phyloP scores from a whole-genome alignment of 2,888 invertebrate genomes.

The Agonopterix subpropinquella region DNA sequence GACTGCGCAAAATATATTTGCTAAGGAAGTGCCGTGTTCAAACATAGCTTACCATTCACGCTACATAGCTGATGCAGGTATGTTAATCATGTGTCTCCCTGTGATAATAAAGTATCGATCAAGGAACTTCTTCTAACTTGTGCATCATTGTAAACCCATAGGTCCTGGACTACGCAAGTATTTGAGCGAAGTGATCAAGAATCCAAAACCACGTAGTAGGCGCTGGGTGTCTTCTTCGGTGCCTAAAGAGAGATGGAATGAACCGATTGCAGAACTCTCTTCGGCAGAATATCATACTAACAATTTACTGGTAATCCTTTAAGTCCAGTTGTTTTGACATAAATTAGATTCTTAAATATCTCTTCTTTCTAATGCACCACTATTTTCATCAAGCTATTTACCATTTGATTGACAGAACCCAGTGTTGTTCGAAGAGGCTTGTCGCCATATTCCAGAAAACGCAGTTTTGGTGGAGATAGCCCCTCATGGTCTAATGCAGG shows the following conservation, averaged over 20 bases:
- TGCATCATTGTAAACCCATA: conserved; percentile 8
- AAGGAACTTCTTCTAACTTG: no score
- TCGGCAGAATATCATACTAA: conserved; percentile 92
- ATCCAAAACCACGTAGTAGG: conserved; percentile 78
- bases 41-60: conserved; percentile 89
- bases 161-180: conserved; percentile 68
- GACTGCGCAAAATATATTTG: conserved; percentile 27
- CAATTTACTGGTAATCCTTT: conserved; percentile 78
- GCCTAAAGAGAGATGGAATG: conserved; percentile 59
- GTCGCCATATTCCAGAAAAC: no score
- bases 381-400: no score
- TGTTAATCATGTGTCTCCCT: not conserved
- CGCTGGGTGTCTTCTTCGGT: conserved; percentile 92
- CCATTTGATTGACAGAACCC: no score
- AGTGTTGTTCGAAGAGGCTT: no score
- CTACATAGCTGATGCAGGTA: conserved; percentile 77
- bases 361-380: conserved; percentile 40
- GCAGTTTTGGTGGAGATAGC: no score
- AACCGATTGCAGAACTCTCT: conserved; percentile 58
- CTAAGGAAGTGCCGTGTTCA: conserved; percentile 60
- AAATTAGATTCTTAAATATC: conserved; percentile 59
- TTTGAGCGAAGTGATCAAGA: conserved; percentile 76
- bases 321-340: no score
- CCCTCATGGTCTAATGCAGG: no score
- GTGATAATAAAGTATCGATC: no score